Base-by-base conservation (phyloP, 2,113 vertebrate species). In the Tetrao urogallus region DNA sequence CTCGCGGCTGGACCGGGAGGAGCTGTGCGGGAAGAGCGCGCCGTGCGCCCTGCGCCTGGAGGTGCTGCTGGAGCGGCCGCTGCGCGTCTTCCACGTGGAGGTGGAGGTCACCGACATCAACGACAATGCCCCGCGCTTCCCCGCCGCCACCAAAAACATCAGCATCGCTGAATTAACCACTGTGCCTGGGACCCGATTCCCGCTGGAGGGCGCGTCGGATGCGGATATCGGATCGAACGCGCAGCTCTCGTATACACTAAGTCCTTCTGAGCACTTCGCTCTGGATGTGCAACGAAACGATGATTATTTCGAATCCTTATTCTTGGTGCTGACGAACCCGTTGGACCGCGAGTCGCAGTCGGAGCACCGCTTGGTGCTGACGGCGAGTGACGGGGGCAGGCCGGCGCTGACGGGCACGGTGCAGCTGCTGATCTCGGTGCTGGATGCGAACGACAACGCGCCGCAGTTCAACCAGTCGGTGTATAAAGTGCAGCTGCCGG, bases 21-120 rank as follows among this genome's bases (percentile, higher is more conserved):
- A 96, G 92, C 94, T 97, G 92, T 93, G 93, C 76, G 93, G 70
- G 16, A 48, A 71, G 69, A 71, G 69, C 47, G 47, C 69, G 34
- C 69, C 45, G 10, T 71, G 69, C 47, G 47, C 24, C 47, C 67
- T 71, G 67, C 67, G 47, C 22, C 67, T 71, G 67, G 67, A 71
- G 67, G 67, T 71, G 66, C 45, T 70, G 66, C 21, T 70, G 66
- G 66, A 70, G 52, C 84, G 97, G 30, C 98, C 98, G 19, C 93
- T 98, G 54, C 98, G 98, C 75, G 96, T 99, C 1, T 98, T 98
- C 69, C 98, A 98, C 7, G 97, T 98, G 22, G 93, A 82, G 25
- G 96, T 98, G 48, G 98, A 98, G 27, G 81, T 99, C 28, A 75
- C 94, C 38, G 98, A 98, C 67, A 87, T 98, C 47, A 98, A 99